Evolutionary conservation across 2,888 invertebrate genomes (phyloP).

Genomic region (Zele albiditarsus): DNA sequence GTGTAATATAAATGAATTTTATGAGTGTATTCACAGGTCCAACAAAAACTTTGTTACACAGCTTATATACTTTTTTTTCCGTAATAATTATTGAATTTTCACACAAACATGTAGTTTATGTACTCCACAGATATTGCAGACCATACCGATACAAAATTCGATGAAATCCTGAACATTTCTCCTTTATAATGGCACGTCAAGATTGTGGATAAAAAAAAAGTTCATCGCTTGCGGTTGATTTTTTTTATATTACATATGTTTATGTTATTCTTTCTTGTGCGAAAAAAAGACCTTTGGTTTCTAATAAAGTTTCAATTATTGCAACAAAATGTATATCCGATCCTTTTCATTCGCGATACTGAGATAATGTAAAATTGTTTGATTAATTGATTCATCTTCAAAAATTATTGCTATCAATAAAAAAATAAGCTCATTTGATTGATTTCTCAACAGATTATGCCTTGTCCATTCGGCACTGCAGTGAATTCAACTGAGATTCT

Average conservation of each 20-base stretch:
- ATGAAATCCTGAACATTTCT: constrained; percentile 25
- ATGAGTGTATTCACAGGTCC: constrained; percentile 46
- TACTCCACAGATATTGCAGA: constrained; percentile 21
- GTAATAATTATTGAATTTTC: constrained; percentile 18
- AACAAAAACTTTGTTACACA: constrained; percentile 27
- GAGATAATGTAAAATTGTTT: neutral
- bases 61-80: constrained; percentile 37
- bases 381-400: neutral
- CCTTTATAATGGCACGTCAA: constrained; percentile 55
- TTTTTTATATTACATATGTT: neutral
- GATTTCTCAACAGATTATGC: neutral
- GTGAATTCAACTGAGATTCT: neutral
- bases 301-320: constrained; percentile 21
- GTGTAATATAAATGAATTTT: constrained; percentile 36
- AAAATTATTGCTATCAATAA: constrained; percentile 10
- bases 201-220: constrained; percentile 46
- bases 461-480: too few species aligned
- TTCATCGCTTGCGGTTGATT: neutral
- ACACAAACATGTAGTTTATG: neutral
- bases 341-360: neutral
- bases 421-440: constrained; percentile 19
- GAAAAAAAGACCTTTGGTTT: neutral
- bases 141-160: constrained; percentile 3
- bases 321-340: too few species aligned
- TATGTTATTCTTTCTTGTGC: neutral